A percentile compares a stretch with the other conserved stretches of the same genome.
These are phyloP conservation scores for Benitochromis conjunctus DNA, from an alignment of 2,113 vertebrate species.

Conservation along the genomic window DNA sequence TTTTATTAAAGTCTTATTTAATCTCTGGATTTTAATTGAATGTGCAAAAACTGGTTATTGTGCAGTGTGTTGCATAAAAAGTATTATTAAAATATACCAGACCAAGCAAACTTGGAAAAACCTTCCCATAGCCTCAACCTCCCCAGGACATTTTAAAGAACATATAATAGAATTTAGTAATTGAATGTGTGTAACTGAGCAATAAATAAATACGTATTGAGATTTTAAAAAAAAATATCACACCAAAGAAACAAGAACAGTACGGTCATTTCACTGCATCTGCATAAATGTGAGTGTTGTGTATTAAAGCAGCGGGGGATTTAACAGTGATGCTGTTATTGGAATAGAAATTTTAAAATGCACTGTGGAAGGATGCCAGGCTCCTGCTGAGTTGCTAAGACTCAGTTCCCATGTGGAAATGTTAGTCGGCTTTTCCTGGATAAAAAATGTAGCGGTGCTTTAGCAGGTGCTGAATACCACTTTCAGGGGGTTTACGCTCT, in stretches of 20 bases:
- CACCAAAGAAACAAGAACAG: neutral
- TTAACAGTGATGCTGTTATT: neutral
- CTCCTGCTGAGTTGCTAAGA: neutral
- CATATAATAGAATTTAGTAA: neutral
- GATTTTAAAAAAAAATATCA: neutral
- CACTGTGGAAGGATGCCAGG: neutral
- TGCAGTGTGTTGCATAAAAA: neutral
- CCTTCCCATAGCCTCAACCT: neutral
- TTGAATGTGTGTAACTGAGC: neutral
- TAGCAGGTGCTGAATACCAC: neutral
- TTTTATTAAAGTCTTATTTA: neutral
- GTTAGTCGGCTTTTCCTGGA: neutral
- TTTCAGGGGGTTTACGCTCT: neutral
- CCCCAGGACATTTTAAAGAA: neutral
- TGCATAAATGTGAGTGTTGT: neutral
- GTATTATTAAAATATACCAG: neutral
- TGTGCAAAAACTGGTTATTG: neutral
- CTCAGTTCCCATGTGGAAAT: neutral
- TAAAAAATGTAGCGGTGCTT: neutral
- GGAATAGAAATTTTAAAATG: neutral
- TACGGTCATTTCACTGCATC: neutral
- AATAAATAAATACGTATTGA: neutral
- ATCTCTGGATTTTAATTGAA: neutral
- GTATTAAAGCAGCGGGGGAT: neutral
- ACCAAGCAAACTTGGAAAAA: neutral